phyloP scores from a whole-genome alignment of 2,113 vertebrate genomes.

The Chloroceryle aenea region DNA sequence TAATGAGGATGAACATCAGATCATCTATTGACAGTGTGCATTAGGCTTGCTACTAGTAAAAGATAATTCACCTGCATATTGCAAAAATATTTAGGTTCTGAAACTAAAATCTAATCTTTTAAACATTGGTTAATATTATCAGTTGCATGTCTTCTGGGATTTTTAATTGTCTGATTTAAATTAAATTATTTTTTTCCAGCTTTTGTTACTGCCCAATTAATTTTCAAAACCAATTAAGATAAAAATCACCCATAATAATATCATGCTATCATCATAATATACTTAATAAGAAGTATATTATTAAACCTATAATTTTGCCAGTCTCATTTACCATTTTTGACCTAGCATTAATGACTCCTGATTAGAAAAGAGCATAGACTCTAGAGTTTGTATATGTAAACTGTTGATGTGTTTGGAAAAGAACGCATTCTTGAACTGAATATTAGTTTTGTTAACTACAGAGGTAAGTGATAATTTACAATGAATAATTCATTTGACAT shows the following conservation, averaged over 20 bases:
- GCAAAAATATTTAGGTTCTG: conserved; percentile 51
- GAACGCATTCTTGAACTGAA: neutral
- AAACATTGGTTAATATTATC: conserved; percentile 65
- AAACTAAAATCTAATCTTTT: conserved; percentile 62
- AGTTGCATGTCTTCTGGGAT: conserved; percentile 15
- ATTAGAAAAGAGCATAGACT: neutral
- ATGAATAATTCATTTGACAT: neutral
- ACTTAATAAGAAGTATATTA: neutral
- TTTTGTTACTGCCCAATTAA: conserved; percentile 75
- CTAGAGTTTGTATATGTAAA: neutral
- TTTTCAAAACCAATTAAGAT: conserved; percentile 79
- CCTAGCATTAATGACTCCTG: conserved; percentile 34
- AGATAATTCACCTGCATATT: conserved; percentile 43
- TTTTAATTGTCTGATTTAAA: conserved; percentile 72
- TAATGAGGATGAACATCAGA: neutral
- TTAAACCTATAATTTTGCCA: conserved; percentile 58
- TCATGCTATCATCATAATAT: too few relatives aligned
- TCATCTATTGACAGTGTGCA: neutral
- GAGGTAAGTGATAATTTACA: neutral
- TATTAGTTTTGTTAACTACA: conserved; percentile 10
- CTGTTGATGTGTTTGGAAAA: conserved; percentile 43
- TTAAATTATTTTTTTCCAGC: conserved; percentile 64
- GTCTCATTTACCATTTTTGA: conserved; percentile 65
- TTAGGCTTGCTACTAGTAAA: conserved; percentile 32
- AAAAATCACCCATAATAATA: conserved; percentile 71